Percentiles rank a stretch among this genome's conserved stretches.
Evolutionary conservation across 2,797 vertebrate species (phyloP).

Genomic region (Streptopelia turtur): DNA sequence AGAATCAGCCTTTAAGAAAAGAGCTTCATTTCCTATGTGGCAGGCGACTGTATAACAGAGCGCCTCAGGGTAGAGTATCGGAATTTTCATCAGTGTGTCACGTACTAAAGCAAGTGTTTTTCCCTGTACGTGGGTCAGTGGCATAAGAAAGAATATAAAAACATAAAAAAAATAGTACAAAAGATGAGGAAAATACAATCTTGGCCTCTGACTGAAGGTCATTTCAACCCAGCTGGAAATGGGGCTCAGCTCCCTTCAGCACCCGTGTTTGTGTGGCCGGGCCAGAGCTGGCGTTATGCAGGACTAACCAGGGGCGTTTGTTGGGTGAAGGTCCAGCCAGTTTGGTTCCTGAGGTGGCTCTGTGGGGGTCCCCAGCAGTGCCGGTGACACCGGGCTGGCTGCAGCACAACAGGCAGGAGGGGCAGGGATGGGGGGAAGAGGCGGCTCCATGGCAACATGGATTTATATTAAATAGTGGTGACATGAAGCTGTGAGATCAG

Average conservation of each 20-base stretch:
- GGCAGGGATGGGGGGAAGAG: background rate
- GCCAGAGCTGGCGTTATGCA: background rate
- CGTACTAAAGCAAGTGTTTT: background rate
- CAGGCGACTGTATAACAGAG: background rate
- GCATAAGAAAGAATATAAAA: background rate
- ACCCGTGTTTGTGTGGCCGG: background rate
- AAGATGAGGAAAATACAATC: too few species aligned
- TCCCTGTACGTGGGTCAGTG: accelerated
- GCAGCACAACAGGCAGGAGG: background rate
- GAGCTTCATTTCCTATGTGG: background rate
- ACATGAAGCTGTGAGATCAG: background rate
- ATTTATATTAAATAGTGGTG: background rate
- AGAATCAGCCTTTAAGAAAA: background rate
- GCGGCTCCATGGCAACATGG: too few species aligned
- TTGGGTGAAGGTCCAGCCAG: background rate
- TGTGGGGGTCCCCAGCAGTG: too few species aligned
- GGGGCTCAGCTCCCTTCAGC: background rate
- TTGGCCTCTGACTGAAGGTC: background rate
- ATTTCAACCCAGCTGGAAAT: background rate
- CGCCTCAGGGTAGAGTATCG: background rate
- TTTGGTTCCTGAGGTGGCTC: accelerated
- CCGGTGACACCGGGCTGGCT: background rate
- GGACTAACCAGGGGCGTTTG: accelerated
- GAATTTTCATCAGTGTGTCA: background rate
- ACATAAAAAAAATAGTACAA: background rate